phyloP scores from a whole-genome alignment of 2,113 vertebrate species.

The Percopsis transmontana region DNA sequence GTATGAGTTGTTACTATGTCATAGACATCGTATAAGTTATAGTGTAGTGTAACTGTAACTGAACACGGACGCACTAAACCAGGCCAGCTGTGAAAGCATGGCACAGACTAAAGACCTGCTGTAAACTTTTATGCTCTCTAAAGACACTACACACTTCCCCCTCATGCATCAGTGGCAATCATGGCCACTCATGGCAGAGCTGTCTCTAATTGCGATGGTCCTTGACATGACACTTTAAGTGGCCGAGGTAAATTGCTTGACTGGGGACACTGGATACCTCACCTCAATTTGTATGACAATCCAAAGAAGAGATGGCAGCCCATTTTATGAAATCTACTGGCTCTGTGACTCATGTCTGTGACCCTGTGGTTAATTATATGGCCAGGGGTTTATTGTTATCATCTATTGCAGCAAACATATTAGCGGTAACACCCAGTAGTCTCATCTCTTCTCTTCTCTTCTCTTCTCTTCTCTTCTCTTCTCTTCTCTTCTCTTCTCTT shows the following conservation, averaged over 20 bases:
- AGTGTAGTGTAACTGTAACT: neutral
- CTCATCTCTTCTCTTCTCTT: neutral
- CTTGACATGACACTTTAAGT: slow-evolving; percentile 51
- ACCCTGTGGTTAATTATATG: slow-evolving; percentile 43
- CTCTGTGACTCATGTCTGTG: slow-evolving; percentile 29
- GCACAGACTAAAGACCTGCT: neutral
- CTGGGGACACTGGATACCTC: slow-evolving; percentile 51
- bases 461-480: neutral
- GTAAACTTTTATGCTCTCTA: slow-evolving; percentile 13
- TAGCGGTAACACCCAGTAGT: neutral
- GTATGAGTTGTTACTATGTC: neutral
- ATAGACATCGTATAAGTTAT: neutral
- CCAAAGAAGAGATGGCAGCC: slow-evolving; percentile 20
- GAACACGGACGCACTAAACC: neutral
- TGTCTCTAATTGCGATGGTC: slow-evolving; percentile 44
- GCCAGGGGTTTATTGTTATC: slow-evolving; percentile 21
- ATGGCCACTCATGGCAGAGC: slow-evolving; percentile 35
- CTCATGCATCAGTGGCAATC: slow-evolving; percentile 6
- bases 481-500: neutral
- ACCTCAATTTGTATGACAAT: slow-evolving; percentile 65
- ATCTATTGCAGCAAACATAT: neutral
- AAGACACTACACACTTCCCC: neutral
- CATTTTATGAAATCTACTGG: slow-evolving; percentile 56
- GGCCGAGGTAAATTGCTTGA: slow-evolving; percentile 52
- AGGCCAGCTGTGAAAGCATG: neutral